Conservation (phyloP, 2,888 invertebrate species). For the Creontiades dilutus region DNA sequence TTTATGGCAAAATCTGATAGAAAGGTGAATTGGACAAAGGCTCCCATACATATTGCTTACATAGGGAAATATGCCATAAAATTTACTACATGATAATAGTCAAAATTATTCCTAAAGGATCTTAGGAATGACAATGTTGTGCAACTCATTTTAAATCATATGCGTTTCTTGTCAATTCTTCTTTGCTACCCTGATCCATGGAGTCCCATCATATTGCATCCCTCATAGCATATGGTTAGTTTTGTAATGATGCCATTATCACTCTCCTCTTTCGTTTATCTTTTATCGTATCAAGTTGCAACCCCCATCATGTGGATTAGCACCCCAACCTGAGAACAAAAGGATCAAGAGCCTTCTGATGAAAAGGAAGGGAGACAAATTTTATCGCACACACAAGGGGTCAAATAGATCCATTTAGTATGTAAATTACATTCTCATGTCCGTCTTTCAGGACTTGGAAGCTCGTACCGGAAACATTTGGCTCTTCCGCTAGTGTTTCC, state of each 20-base stretch:
- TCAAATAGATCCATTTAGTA: conserved; percentile 55
- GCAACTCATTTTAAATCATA: too few species aligned
- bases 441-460: conserved; percentile 14
- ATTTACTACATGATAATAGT: too few species aligned
- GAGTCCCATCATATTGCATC: too few species aligned
- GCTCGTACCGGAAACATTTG: conserved; percentile 13
- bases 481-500: conserved; percentile 18
- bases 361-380: conserved; percentile 4
- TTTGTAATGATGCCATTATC: not conserved
- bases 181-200: too few species aligned
- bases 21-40: too few species aligned
- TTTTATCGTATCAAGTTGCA: not conserved
- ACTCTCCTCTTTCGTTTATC: not conserved
- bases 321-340: conserved; percentile 19
- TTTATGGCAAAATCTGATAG: too few species aligned
- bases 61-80: too few species aligned
- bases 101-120: too few species aligned
- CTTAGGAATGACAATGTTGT: too few species aligned
- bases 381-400: conserved; percentile 10
- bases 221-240: not conserved
- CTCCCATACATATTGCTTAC: too few species aligned
- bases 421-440: conserved; percentile 43
- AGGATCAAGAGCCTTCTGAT: not conserved
- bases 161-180: too few species aligned
- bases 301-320: not conserved